These are phyloP conservation scores for Vombatus ursinus DNA, from an alignment of 2,113 vertebrate genomes.

Conservation along the genomic window DNA sequence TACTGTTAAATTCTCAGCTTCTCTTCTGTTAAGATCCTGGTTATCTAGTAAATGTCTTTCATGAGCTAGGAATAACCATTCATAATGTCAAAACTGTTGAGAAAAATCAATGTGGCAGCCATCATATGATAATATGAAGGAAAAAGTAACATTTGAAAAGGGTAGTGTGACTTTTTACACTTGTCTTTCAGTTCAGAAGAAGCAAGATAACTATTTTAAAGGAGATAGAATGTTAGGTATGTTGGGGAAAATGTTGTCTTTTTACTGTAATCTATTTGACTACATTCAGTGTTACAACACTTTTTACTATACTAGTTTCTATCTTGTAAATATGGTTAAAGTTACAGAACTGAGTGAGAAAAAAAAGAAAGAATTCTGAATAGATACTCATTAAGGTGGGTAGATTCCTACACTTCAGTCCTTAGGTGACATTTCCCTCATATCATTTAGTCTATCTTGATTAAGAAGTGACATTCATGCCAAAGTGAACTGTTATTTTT, in stretches of 20 bases:
- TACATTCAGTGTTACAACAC: background rate
- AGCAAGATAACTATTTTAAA: background rate
- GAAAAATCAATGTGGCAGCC: background rate
- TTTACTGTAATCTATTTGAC: background rate
- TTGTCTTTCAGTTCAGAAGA: background rate
- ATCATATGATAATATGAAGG: background rate
- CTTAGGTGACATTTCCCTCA: background rate
- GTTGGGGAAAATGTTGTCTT: background rate
- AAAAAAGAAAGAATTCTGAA: background rate
- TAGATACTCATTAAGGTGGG: background rate
- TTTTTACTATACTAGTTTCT: background rate
- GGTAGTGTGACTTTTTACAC: background rate
- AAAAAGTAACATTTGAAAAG: constrained; percentile 9
- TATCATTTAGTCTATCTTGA: background rate
- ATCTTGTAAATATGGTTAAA: background rate
- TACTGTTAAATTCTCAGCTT: background rate
- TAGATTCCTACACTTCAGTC: background rate
- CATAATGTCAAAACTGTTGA: background rate
- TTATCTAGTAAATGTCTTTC: background rate
- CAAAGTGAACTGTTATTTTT: background rate
- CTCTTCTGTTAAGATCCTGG: background rate
- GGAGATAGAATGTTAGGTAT: background rate
- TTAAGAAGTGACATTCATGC: background rate
- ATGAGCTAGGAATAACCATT: background rate
- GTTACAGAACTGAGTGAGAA: background rate